These are phyloP conservation scores for Alca torda DNA, from an alignment of 2,797 vertebrate genomes.

Conservation along the genomic window DNA sequence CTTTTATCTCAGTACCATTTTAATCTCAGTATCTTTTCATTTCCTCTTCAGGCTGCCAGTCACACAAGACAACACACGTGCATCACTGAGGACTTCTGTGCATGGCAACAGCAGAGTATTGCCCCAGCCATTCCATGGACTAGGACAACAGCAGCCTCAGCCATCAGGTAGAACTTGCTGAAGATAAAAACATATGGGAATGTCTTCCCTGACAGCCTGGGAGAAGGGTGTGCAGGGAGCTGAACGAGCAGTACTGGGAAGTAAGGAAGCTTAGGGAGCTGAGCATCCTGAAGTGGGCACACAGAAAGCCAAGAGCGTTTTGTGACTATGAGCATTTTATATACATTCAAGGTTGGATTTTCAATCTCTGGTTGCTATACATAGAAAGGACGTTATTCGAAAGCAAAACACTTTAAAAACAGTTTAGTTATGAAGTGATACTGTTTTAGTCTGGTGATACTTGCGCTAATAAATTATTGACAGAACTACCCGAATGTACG, in stretches of 20 bases:
- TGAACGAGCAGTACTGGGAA: rapidly evolving
- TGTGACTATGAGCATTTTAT: neutral
- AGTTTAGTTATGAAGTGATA: neutral
- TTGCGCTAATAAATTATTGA: neutral
- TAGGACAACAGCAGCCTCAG: neutral
- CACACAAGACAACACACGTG: rapidly evolving
- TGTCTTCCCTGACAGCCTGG: neutral
- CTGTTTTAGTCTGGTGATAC: neutral
- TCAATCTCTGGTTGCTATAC: neutral
- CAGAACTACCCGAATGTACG: neutral
- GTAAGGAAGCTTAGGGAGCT: neutral
- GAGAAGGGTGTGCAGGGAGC: no score
- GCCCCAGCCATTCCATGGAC: neutral
- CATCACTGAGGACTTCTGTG: neutral
- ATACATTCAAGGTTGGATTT: neutral
- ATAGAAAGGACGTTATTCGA: neutral
- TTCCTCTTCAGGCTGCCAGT: neutral
- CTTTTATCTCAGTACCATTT: neutral
- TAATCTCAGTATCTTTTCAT: neutral
- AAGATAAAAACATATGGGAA: neutral
- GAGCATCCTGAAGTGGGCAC: neutral
- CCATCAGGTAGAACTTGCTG: neutral
- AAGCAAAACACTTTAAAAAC: neutral
- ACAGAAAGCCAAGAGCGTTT: neutral
- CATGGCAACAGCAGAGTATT: neutral